Evolutionary conservation across 2,113 vertebrate species (phyloP).

Genomic region (Nycticryphes semicollaris): DNA sequence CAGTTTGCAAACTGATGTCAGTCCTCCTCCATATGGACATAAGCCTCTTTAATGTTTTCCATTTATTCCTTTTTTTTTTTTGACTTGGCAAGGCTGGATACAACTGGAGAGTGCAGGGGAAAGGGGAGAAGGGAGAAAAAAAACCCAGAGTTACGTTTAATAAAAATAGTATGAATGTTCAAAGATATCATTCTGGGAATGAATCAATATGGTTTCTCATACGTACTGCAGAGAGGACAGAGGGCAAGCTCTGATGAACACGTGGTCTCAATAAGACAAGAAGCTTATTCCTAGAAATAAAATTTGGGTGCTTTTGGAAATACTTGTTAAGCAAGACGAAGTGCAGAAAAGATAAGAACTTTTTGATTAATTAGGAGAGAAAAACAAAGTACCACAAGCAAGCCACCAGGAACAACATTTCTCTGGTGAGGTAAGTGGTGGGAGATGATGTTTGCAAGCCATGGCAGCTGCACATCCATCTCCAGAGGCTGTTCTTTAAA

Average conservation of each 20-base stretch:
- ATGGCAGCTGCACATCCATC: not conserved
- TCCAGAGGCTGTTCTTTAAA: not conserved
- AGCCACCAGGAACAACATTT: not conserved
- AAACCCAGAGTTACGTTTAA: not conserved
- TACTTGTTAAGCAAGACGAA: not conserved
- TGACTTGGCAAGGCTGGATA: not conserved
- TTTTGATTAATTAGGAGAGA: conserved; percentile 21
- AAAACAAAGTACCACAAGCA: not conserved
- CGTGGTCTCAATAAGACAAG: not conserved
- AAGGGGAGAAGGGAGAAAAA: not conserved
- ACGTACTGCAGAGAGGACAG: not conserved
- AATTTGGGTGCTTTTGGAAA: not conserved
- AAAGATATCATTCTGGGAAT: not conserved
- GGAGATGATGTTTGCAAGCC: not conserved
- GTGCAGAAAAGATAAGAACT: not conserved
- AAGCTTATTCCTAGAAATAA: conserved; percentile 29
- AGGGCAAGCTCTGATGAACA: not conserved
- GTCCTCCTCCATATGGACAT: not conserved
- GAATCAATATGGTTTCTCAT: not conserved
- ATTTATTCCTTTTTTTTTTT: not conserved
- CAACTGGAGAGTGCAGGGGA: not conserved
- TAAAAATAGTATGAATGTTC: not conserved
- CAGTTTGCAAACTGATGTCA: not conserved
- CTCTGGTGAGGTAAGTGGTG: not conserved
- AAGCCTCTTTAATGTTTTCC: not conserved